phyloP scores from a whole-genome alignment of 2,113 vertebrate genomes.

The Sapajus apella region DNA sequence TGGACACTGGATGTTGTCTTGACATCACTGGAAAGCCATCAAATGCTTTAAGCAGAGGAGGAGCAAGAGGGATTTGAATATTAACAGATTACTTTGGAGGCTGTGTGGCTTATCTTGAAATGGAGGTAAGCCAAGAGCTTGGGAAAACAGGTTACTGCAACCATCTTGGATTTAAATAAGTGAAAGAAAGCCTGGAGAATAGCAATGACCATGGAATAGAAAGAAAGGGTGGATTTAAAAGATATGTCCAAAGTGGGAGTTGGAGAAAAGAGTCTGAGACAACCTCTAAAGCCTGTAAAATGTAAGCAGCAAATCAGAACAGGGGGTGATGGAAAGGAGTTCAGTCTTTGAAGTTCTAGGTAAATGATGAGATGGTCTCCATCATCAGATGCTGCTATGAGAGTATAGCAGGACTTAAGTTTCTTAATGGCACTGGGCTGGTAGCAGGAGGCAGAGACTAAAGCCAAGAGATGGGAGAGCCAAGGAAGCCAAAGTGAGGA shows the following conservation, averaged over 20 bases:
- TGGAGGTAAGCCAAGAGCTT: neutral
- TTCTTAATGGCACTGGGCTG: neutral
- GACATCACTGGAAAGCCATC: neutral
- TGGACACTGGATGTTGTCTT: neutral
- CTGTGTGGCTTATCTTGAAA: neutral
- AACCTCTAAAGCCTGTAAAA: neutral
- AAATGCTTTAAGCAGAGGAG: neutral
- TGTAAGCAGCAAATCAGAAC: neutral
- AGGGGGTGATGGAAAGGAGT: neutral
- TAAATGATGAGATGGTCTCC: neutral
- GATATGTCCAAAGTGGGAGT: neutral
- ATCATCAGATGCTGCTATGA: fast-evolving
- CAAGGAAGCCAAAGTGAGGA: neutral
- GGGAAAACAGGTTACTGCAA: neutral
- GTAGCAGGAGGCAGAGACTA: neutral
- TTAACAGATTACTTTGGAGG: neutral
- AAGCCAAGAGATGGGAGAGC: neutral
- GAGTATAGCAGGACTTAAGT: neutral
- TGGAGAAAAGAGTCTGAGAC: neutral
- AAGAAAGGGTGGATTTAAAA: neutral
- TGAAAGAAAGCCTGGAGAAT: neutral
- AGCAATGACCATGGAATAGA: neutral
- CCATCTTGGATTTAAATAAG: neutral
- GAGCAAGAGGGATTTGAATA: neutral
- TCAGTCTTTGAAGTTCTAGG: neutral